Evolutionary conservation across 1,140 invertebrate genomes (phyloP).

Genomic region (Drosophila nikananu): DNA sequence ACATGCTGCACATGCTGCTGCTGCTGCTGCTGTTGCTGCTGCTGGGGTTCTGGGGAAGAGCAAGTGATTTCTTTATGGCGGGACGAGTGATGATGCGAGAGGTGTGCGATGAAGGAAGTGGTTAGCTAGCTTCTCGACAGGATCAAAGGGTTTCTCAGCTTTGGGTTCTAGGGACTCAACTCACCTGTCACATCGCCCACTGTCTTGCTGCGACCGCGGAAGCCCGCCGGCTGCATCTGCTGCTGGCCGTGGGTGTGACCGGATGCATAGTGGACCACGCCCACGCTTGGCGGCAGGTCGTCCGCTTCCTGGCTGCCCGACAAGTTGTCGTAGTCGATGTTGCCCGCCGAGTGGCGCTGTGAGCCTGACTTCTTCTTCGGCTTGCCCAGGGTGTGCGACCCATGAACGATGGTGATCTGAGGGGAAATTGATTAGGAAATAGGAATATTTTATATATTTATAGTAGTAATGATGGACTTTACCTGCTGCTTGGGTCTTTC

Average conservation of each 20-base stretch:
- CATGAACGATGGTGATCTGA: conserved; percentile 88
- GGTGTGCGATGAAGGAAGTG: conserved; percentile 18
- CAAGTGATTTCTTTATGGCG: conserved; percentile 71
- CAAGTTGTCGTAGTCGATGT: conserved; percentile 93
- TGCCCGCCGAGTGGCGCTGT: conserved; percentile 95
- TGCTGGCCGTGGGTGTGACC: conserved; percentile 67
- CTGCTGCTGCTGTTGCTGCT: conserved; percentile 59
- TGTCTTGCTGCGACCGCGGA: conserved; percentile 95
- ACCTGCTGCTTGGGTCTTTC: conserved; percentile 88
- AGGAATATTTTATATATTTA: background rate
- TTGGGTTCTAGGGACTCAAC: conserved; percentile 18
- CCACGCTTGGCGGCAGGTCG: conserved; percentile 85
- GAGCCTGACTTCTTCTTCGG: conserved; percentile 90
- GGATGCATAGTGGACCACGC: conserved; percentile 67
- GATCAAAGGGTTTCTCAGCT: background rate
- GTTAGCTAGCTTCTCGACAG: conserved; percentile 38
- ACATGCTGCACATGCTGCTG: conserved; percentile 46
- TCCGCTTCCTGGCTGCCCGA: conserved; percentile 87
- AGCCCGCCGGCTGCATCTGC: conserved; percentile 86
- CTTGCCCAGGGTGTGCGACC: conserved; percentile 90
- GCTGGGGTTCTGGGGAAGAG: conserved; percentile 70
- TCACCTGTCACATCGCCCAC: conserved; percentile 93
- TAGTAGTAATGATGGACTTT: background rate
- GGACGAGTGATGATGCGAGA: conserved; percentile 56
- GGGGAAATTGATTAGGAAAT: background rate